Evolutionary conservation across 2,113 vertebrate species (phyloP).

Genomic region (Otus sunia): DNA sequence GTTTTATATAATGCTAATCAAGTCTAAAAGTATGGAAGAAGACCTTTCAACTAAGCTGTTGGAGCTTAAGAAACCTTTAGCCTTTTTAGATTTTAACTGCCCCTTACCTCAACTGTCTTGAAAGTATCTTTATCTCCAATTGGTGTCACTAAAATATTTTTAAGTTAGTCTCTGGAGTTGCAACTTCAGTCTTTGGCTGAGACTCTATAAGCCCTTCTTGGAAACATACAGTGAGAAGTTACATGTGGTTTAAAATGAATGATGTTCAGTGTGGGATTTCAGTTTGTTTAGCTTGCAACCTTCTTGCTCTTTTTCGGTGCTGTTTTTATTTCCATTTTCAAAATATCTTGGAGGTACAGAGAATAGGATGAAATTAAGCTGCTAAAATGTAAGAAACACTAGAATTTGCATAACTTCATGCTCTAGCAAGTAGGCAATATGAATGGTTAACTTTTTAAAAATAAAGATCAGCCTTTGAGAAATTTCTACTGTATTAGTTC

Average conservation of each 20-base stretch:
- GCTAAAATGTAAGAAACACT: not conserved
- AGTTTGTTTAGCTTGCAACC: not conserved
- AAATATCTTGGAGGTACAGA: not conserved
- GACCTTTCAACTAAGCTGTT: slow-evolving; percentile 77
- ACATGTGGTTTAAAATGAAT: not conserved
- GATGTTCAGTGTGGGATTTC: not conserved
- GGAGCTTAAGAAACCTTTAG: slow-evolving; percentile 75
- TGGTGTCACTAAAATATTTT: slow-evolving; percentile 51
- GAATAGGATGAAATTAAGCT: not conserved
- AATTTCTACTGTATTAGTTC: not conserved
- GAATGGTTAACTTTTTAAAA: slow-evolving; percentile 37
- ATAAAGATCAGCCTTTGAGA: slow-evolving; percentile 44
- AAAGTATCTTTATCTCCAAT: slow-evolving; percentile 52
- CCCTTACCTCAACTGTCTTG: slow-evolving; percentile 54
- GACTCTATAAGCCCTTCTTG: not conserved
- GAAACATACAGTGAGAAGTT: not conserved
- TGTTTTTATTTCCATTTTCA: slow-evolving; percentile 12
- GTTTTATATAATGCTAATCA: slow-evolving; percentile 82
- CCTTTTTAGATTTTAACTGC: slow-evolving; percentile 70
- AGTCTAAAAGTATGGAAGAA: slow-evolving; percentile 76
- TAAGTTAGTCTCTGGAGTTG: slow-evolving; percentile 2
- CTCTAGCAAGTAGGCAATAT: not conserved
- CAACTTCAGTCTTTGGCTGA: not conserved
- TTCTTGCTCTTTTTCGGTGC: not conserved
- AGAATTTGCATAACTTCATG: not conserved